Conservation (phyloP, 1,140 invertebrate species). For the Tetranychus cinnabarinus region DNA sequence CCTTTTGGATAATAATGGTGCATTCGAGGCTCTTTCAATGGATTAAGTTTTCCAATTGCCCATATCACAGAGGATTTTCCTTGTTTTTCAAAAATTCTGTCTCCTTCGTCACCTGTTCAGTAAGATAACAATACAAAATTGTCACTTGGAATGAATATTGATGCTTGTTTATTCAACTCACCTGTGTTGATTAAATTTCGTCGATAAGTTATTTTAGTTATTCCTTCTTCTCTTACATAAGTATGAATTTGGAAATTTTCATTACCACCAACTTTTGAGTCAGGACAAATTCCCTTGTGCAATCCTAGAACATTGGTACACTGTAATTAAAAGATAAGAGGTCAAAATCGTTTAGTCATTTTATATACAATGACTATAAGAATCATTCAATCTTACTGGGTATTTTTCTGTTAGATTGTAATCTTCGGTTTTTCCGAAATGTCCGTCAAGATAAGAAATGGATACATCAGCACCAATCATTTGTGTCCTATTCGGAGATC, state of each 20-base stretch:
- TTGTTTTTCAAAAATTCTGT: slow-evolving; percentile 44
- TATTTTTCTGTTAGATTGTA: slow-evolving; percentile 59
- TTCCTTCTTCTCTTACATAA: slow-evolving; percentile 45
- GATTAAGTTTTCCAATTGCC: slow-evolving; percentile 55
- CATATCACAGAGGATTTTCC: slow-evolving; percentile 44
- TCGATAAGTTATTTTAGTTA: slow-evolving; percentile 57
- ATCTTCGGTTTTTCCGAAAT: slow-evolving; percentile 48
- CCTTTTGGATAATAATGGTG: slow-evolving; percentile 53
- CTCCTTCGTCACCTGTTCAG: slow-evolving; percentile 38
- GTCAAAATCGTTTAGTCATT: not conserved
- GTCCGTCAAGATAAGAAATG: slow-evolving; percentile 42
- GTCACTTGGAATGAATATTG: not conserved
- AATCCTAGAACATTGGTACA: slow-evolving; percentile 28
- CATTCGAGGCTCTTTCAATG: slow-evolving; percentile 51
- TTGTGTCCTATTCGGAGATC: slow-evolving; percentile 31
- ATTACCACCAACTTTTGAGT: slow-evolving; percentile 47
- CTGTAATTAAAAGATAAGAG: slow-evolving; percentile 12
- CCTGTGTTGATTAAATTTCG: slow-evolving; percentile 29
- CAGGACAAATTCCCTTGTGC: slow-evolving; percentile 51
- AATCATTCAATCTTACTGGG: slow-evolving; percentile 24
- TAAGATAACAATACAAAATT: not conserved
- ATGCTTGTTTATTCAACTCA: slow-evolving; percentile 17
- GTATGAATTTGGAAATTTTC: slow-evolving; percentile 49
- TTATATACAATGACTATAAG: not conserved
- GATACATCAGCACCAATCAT: slow-evolving; percentile 56